phyloP scores from a whole-genome alignment of 1,140 invertebrate species.

The Holcopasites calliopsidis region DNA sequence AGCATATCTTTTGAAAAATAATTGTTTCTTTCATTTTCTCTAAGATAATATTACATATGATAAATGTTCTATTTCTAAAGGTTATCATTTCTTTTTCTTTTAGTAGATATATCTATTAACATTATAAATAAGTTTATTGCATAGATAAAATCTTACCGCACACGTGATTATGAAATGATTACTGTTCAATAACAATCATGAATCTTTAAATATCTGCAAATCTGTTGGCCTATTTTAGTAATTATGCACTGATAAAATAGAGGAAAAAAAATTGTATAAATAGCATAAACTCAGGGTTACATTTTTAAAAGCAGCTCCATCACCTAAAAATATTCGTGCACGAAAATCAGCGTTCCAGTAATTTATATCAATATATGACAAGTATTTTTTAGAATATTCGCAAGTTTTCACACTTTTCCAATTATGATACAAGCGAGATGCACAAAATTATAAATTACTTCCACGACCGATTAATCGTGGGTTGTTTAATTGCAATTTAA shows the following conservation, averaged over 20 bases:
- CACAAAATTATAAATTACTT: conserved; percentile 22
- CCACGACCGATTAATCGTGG: neutral
- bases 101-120: neutral
- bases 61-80: neutral
- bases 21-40: neutral
- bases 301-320: conserved; percentile 40
- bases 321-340: conserved; percentile 31
- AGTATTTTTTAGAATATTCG: conserved; percentile 34
- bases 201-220: conserved; percentile 19
- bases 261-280: neutral
- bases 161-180: neutral
- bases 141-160: neutral
- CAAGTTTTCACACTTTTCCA: conserved; percentile 7
- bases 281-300: conserved; percentile 49
- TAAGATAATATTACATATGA: neutral
- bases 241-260: conserved; percentile 7
- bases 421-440: neutral
- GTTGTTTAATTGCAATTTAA: neutral
- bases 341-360: conserved; percentile 15
- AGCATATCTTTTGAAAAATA: no score
- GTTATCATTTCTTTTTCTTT: conserved; percentile 5
- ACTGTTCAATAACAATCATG: conserved; percentile 12
- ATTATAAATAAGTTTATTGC: neutral
- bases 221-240: conserved; percentile 45
- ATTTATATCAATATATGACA: conserved; percentile 18